Percentiles rank a stretch among this genome's conserved stretches.
Conservation (phyloP, 1,140 invertebrate species). For the Mylabris phalerata region DNA sequence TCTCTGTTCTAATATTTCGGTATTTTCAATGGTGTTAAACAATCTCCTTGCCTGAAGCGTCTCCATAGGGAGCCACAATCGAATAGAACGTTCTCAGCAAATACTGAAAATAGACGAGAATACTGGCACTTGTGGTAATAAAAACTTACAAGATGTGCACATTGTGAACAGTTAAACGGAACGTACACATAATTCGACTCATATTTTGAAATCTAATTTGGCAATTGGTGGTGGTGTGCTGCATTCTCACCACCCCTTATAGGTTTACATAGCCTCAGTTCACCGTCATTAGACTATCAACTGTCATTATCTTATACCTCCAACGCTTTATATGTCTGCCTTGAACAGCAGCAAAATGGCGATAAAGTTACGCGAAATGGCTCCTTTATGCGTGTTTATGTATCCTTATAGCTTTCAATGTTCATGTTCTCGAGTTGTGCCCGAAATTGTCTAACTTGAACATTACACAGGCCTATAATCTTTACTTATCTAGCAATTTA, state of each 20-base stretch:
- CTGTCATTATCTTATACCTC: slow-evolving; percentile 38
- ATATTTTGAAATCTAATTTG: slow-evolving; percentile 28
- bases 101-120: too few relatives aligned
- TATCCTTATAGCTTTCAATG: slow-evolving; percentile 33
- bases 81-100: too few relatives aligned
- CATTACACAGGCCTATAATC: slow-evolving; percentile 20
- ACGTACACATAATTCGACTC: slow-evolving; percentile 20
- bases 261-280: slow-evolving; percentile 13
- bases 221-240: slow-evolving; percentile 14
- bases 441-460: slow-evolving; percentile 23
- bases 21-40: too few relatives aligned
- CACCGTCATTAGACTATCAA: slow-evolving; percentile 33
- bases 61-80: too few relatives aligned
- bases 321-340: slow-evolving; percentile 27
- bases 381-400: slow-evolving; percentile 38
- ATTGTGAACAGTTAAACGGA: background rate
- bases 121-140: too few relatives aligned
- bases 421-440: slow-evolving; percentile 30
- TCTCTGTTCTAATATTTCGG: too few relatives aligned
- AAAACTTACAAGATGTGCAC: too few relatives aligned
- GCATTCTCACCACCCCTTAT: background rate
- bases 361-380: slow-evolving; percentile 38
- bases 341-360: slow-evolving; percentile 31
- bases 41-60: too few relatives aligned
- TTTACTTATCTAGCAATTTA: slow-evolving; percentile 19